Evolutionary conservation across 2,888 invertebrate genomes (phyloP).

Genomic region (Cosmia trapezina): DNA sequence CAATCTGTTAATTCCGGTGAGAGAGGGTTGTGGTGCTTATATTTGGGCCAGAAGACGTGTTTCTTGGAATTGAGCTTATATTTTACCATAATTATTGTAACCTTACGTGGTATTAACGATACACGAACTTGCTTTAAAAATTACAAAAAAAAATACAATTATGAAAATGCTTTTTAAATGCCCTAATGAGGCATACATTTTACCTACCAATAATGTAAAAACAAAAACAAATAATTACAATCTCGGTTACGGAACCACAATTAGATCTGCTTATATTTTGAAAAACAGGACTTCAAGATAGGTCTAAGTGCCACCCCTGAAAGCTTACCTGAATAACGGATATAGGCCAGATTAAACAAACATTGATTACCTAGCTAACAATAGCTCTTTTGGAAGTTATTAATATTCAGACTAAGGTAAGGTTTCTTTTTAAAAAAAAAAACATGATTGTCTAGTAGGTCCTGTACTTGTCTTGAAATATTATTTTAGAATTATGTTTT

Average conservation of each 20-base stretch:
- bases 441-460: no score
- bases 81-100: neutral
- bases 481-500: neutral
- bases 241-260: no score
- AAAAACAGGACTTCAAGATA: neutral
- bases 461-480: neutral
- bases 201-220: no score
- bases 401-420: neutral
- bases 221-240: no score
- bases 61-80: neutral
- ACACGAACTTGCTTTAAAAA: no score
- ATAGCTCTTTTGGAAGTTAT: slow-evolving; percentile 7
- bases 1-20: slow-evolving; percentile 59
- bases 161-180: neutral
- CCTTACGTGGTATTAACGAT: neutral
- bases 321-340: slow-evolving; percentile 28
- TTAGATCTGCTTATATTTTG: neutral
- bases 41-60: neutral
- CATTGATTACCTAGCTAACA: slow-evolving; percentile 36
- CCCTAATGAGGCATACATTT: neutral
- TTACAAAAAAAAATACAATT: no score
- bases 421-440: neutral
- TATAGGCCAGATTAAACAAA: slow-evolving; percentile 33
- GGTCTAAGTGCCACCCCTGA: slow-evolving; percentile 29
- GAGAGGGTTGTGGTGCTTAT: slow-evolving; percentile 4